A percentile compares a stretch with the other conserved stretches of the same genome.
Evolutionary conservation across 53 echinoderm and acorn worm species (phyloP).

Genomic region (Glandiceps talaboti): DNA sequence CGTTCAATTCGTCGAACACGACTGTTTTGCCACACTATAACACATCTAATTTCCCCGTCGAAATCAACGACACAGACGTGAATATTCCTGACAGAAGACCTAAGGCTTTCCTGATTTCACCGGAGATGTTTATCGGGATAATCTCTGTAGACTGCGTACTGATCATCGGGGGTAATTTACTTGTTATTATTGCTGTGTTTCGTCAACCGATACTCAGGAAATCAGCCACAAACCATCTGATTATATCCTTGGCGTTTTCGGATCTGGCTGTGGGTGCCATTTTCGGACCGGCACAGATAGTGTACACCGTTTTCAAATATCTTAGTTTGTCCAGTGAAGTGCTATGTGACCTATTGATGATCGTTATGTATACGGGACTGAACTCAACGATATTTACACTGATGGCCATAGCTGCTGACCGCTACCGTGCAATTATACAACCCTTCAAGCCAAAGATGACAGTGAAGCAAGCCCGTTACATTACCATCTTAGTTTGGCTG

Average conservation of each 20-base stretch:
- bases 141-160: background rate
- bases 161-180: background rate
- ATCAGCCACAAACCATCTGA: background rate
- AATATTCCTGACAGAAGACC: no score
- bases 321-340: background rate
- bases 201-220: background rate
- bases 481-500: background rate
- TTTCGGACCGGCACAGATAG: background rate
- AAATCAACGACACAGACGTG: no score
- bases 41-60: no score
- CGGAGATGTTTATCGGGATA: background rate
- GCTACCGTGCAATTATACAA: background rate
- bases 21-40: no score
- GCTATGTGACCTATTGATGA: background rate
- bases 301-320: background rate
- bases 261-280: background rate
- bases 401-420: background rate
- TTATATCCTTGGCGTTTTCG: background rate
- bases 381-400: background rate
- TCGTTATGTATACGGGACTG: background rate
- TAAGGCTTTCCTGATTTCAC: background rate
- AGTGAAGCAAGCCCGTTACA: background rate
- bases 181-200: background rate
- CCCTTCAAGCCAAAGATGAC: background rate
- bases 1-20: no score